Evolutionary conservation across 2,888 invertebrate genomes (phyloP).

Genomic region (Euspilapteryx auroguttella): DNA sequence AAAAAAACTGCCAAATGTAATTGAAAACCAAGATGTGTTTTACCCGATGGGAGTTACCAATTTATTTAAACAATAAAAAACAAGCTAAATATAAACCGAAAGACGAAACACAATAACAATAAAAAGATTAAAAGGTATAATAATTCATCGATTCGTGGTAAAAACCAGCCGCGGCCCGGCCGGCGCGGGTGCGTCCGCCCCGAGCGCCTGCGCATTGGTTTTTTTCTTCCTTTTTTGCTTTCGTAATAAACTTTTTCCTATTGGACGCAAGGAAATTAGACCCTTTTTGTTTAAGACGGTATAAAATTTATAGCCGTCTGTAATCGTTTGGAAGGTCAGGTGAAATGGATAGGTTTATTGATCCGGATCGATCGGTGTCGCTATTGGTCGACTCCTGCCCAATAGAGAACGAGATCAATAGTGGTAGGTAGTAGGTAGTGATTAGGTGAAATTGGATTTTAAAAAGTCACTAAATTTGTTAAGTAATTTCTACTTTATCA

Average conservation of each 20-base stretch:
- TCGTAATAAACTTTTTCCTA: slow-evolving; percentile 53
- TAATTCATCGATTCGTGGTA: slow-evolving; percentile 11
- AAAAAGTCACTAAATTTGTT: too few relatives aligned
- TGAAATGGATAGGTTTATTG: slow-evolving; percentile 16
- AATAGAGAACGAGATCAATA: slow-evolving; percentile 24
- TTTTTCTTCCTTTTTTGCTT: slow-evolving; percentile 22
- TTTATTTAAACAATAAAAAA: neutral
- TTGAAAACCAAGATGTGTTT: too few relatives aligned
- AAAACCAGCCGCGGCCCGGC: slow-evolving; percentile 30
- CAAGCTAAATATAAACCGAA: slow-evolving; percentile 11
- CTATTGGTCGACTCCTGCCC: slow-evolving; percentile 22
- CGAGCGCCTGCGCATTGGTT: slow-evolving; percentile 21
- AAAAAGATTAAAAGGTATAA: slow-evolving; percentile 5
- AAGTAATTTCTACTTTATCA: too few relatives aligned
- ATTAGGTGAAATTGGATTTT: too few relatives aligned
- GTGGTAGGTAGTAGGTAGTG: too few relatives aligned
- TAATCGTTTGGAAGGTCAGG: slow-evolving; percentile 18
- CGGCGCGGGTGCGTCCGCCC: slow-evolving; percentile 34
- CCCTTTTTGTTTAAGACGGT: slow-evolving; percentile 24
- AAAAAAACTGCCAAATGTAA: too few relatives aligned
- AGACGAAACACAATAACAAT: slow-evolving; percentile 5
- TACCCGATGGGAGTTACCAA: too few relatives aligned
- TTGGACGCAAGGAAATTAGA: slow-evolving; percentile 47
- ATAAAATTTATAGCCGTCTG: slow-evolving; percentile 55
- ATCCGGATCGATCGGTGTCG: slow-evolving; percentile 26